phyloP scores from a whole-genome alignment of 2,113 vertebrate genomes.

The Myrmecophaga tridactyla region DNA sequence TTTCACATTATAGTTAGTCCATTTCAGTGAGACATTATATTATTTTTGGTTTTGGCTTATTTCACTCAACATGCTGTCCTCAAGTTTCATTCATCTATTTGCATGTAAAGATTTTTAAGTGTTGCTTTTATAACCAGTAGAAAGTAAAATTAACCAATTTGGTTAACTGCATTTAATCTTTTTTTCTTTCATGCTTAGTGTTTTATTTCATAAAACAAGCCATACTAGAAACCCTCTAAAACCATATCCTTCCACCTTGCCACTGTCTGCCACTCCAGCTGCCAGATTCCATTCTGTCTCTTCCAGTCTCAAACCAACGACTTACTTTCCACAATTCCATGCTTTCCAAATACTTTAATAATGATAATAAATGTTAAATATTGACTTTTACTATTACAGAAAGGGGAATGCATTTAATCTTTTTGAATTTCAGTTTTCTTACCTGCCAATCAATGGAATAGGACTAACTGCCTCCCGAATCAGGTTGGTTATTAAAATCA shows the following conservation, averaged over 20 bases:
- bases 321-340: not conserved
- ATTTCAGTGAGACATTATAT: no score
- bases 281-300: rapidly evolving
- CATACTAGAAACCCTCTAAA: rapidly evolving
- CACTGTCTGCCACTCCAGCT: rapidly evolving
- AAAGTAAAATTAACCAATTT: not conserved
- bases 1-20: no score
- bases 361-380: not conserved
- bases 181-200: conserved; percentile 68
- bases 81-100: no score
- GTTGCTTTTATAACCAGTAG: not conserved
- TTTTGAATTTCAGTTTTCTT: not conserved
- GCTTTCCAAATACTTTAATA: not conserved
- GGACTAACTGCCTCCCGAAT: not conserved
- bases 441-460: not conserved
- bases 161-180: not conserved
- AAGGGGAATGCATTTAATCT: not conserved
- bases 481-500: not conserved
- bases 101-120: no score
- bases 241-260: rapidly evolving
- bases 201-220: conserved; percentile 68
- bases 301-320: not conserved
- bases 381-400: not conserved
- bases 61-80: no score
- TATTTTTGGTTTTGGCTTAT: no score